Evolutionary conservation across 2,888 invertebrate genomes (phyloP), one percentile per base, ranked within the genome.

Genomic region (Pinctada fucata): DNA sequence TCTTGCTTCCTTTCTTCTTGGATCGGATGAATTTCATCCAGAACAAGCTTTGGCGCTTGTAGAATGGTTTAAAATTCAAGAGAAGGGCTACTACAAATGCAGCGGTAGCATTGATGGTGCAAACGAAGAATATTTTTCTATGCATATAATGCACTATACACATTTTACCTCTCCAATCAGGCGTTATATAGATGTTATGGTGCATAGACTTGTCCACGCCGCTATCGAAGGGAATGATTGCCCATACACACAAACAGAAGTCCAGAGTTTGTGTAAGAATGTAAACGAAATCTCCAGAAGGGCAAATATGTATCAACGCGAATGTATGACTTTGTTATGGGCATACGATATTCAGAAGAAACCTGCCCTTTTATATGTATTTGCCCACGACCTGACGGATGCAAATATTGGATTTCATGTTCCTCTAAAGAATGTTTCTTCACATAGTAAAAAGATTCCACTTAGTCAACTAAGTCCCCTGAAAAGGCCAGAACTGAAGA

Each of bases 161-260:
- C 85, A 84, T 49, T 86, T 84, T 73, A 85, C 85, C 5, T 84
- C 84, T 16, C 86, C 86, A 6, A 81, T 86, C 47, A 68, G 84
- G 65, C 71, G 84, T 47, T 86, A 82, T 70, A 80, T 80, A 10
- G 86, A 85, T 73, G 72, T 85, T 45, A 75, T 84, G 48, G 79
- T 79, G 5, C 86, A 86, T 48, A 76, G 86, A 31, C 78, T 85
- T 16, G 66, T 86, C 3, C 83, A 85, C 66, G 82, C 84, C 31
- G 70, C 58, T 3, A 45, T 78, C n/a, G 74, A 79, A n/a, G 50
- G 67, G 13, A n/a, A 3, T 48, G 13, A 8, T 3, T 47, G 66
- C 16, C 70, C 69, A 48, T 70, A 49, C 31, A 50, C n/a, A 49
- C 63, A 47, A 50, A 6, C 2, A 13, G 64, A 78, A 63, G 73